Evolutionary conservation across 2,797 vertebrate genomes (phyloP), one percentile per base, ranked within the genome.

Genomic region (Hypotaenidia okinawae): DNA sequence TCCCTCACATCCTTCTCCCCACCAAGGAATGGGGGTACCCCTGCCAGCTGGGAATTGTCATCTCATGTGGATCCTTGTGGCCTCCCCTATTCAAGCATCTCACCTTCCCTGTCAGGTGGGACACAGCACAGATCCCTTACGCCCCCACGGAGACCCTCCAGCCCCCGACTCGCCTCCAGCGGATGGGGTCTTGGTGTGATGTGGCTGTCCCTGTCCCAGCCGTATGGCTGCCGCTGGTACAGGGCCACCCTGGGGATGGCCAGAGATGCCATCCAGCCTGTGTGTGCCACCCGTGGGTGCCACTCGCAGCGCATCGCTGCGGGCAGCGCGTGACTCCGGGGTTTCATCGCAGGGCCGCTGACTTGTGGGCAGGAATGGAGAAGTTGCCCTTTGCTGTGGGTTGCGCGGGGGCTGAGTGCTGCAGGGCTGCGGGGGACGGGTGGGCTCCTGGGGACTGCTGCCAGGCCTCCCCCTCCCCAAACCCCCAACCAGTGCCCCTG

Each of bases 91-190:
- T 58, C 59, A n/a, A 47, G 21, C 5, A 14, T 2, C 1, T 32
- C 1, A 0, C 43, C 49, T 35, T 39, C 33, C 6, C 5, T 27
- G 1, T 28, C 33, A 22, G n/a, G 16, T 0, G 1, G 16, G 9
- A 13, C 47, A 68, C 43, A 45, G 52, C 49, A 35, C 4, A 6
- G 15, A 30, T 9, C 32, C 17, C n/a, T 32, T 13, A 5, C 59
- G 12, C 16, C 15, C 19, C 25, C 2, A 0, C 2, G 15, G 52
- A 51, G 35, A 47, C 5, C 63, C 63, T 30, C 28, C 1, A 5
- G 54, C 19, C 23, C 39, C 6, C 1, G 6, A 10, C 14, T 61
- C 2, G 0, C 18, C 32, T 39, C 8, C n/a, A 33, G 11, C 8
- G 17, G 37, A 27, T 47, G 18, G 32, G 45, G 16, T 30, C 21